A percentile compares a stretch with the other conserved stretches of the same genome.
These are phyloP conservation scores for Enteromius argenteus DNA, from an alignment of 2,797 vertebrate species.

Conservation along the genomic window DNA sequence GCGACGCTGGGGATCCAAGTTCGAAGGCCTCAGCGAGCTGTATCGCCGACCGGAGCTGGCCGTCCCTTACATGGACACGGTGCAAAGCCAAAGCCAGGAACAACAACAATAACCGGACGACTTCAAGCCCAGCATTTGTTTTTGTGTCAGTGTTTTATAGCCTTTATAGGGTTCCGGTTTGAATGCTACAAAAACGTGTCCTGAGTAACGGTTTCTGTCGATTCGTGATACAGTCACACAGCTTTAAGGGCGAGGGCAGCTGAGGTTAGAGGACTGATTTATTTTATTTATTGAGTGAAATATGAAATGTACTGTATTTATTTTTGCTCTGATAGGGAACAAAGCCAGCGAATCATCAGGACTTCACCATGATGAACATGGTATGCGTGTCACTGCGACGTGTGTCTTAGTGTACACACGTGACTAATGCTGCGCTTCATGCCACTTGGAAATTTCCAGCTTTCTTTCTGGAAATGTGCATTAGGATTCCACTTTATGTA, in stretches of 20 bases:
- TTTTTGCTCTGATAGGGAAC: slow-evolving; percentile 59
- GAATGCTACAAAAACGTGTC: slow-evolving; percentile 19
- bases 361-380: slow-evolving; percentile 6
- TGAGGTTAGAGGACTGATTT: slow-evolving; percentile 12
- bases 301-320: slow-evolving; percentile 62
- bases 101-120: slow-evolving; percentile 59
- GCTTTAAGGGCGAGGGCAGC: slow-evolving; percentile 59
- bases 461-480: neutral
- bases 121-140: slow-evolving; percentile 16
- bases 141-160: slow-evolving; percentile 32
- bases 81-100: slow-evolving; percentile 65
- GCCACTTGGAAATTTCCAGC: too few species aligned
- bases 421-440: slow-evolving; percentile 18
- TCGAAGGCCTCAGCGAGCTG: slow-evolving; percentile 82
- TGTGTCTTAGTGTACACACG: neutral
- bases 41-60: slow-evolving; percentile 73
- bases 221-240: slow-evolving; percentile 43
- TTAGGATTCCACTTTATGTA: neutral
- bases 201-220: slow-evolving; percentile 28
- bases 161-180: slow-evolving; percentile 23
- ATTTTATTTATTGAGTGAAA: slow-evolving; percentile 67
- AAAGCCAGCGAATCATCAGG: slow-evolving; percentile 55
- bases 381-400: neutral
- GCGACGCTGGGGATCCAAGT: slow-evolving; percentile 83
- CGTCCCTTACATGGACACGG: slow-evolving; percentile 66